Conservation (phyloP, 2,113 vertebrate genomes). For the Heterocephalus glaber region DNA sequence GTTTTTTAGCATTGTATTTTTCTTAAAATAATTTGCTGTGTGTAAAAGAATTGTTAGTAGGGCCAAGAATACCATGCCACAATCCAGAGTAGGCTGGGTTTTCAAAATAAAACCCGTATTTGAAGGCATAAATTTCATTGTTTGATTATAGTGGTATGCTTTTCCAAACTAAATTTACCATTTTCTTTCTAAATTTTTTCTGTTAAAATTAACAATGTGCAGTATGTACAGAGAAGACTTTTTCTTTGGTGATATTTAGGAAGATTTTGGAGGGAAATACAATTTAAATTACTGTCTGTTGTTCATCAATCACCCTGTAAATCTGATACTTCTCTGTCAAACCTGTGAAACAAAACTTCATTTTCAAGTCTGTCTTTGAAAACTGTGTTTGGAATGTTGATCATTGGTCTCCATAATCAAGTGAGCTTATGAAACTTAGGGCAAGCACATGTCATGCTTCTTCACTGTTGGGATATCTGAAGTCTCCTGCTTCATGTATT, state of each 20-base stretch:
- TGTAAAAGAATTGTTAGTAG: background rate
- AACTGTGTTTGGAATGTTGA: background rate
- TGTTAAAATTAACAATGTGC: background rate
- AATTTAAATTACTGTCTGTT: background rate
- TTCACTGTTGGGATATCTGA: background rate
- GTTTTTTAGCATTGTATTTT: background rate
- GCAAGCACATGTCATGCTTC: background rate
- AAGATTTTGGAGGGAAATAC: background rate
- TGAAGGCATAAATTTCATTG: background rate
- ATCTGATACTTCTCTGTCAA: background rate
- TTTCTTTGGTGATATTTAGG: background rate
- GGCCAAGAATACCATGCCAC: background rate
- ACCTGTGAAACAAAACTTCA: background rate
- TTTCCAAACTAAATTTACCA: background rate
- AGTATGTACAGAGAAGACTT: background rate
- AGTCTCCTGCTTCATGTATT: background rate
- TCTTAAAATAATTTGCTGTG: background rate
- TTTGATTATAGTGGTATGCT: background rate
- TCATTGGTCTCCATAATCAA: background rate
- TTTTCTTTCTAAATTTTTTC: background rate
- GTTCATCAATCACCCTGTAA: background rate
- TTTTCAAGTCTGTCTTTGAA: background rate
- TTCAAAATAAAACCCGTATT: background rate
- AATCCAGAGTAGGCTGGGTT: background rate
- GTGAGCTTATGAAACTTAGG: background rate